These are phyloP conservation scores for Lasius platythorax DNA, from an alignment of 2,888 invertebrate species.

Conservation along the genomic window DNA sequence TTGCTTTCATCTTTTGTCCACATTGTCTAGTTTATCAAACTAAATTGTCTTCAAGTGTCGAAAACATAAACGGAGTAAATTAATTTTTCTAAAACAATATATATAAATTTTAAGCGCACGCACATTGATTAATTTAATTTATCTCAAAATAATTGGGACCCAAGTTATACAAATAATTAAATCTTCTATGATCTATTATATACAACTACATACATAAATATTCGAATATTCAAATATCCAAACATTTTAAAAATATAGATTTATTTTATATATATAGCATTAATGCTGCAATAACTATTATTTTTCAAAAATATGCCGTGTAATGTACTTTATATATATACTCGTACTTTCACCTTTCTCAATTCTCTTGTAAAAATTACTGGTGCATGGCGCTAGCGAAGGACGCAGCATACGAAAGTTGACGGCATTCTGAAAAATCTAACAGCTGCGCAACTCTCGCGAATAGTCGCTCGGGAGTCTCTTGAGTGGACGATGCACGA, in stretches of 20 bases:
- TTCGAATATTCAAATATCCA: not conserved
- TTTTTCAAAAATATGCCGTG: not conserved
- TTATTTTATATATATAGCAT: not conserved
- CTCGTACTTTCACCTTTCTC: not conserved
- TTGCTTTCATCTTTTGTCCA: slow-evolving; percentile 11
- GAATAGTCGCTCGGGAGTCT: slow-evolving; percentile 9
- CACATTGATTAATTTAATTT: not conserved
- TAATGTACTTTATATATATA: not conserved
- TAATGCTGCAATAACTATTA: not conserved
- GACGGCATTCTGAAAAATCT: slow-evolving; percentile 26
- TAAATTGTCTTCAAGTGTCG: not conserved
- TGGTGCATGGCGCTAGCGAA: not conserved
- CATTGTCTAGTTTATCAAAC: not conserved
- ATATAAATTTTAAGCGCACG: not conserved
- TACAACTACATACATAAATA: not conserved
- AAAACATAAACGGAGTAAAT: slow-evolving; percentile 5
- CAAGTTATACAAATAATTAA: not conserved
- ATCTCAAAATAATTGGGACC: not conserved
- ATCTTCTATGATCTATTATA: not conserved
- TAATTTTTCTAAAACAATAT: not conserved
- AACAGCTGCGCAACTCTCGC: slow-evolving; percentile 12
- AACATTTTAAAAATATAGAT: not conserved
- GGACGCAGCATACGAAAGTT: not conserved
- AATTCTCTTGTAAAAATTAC: slow-evolving; percentile 3
- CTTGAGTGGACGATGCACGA: slow-evolving; percentile 40